Percentiles rank a stretch among this genome's conserved stretches.
Conservation (phyloP, 2,797 vertebrate genomes). For the Myotis vivesi region DNA sequence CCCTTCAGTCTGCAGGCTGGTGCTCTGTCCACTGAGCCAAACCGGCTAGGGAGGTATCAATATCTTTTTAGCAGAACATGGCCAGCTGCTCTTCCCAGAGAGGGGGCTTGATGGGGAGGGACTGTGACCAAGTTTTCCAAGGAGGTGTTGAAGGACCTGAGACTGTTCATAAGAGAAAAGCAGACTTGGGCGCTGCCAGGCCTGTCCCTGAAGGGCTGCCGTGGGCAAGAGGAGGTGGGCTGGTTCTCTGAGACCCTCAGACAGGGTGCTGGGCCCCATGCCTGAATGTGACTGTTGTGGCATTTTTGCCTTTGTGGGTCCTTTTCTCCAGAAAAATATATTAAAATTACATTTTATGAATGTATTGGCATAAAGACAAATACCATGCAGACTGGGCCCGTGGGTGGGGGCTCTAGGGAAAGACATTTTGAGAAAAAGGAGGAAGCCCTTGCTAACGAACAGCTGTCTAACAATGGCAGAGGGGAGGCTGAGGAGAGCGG, state of each 20-base stretch:
- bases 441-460: background rate
- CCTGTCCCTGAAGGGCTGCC: background rate
- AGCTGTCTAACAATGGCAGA: background rate
- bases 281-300: too few relatives aligned
- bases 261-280: background rate
- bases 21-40: too few relatives aligned
- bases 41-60: too few relatives aligned
- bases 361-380: background rate
- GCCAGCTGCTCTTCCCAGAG: background rate
- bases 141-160: background rate
- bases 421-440: background rate
- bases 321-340: background rate
- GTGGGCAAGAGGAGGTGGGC: background rate
- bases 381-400: background rate
- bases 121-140: background rate
- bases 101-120: background rate
- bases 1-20: too few relatives aligned
- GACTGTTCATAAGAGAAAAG: background rate
- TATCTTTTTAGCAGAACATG: background rate
- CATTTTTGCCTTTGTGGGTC: background rate
- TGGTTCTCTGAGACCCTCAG: background rate
- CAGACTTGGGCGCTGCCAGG: background rate
- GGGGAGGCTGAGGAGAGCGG: background rate
- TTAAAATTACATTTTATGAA: background rate
- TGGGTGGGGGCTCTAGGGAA: background rate